These are phyloP conservation scores for Oncorhynchus gorbuscha DNA, from an alignment of 2,113 vertebrate genomes.

Conservation along the genomic window DNA sequence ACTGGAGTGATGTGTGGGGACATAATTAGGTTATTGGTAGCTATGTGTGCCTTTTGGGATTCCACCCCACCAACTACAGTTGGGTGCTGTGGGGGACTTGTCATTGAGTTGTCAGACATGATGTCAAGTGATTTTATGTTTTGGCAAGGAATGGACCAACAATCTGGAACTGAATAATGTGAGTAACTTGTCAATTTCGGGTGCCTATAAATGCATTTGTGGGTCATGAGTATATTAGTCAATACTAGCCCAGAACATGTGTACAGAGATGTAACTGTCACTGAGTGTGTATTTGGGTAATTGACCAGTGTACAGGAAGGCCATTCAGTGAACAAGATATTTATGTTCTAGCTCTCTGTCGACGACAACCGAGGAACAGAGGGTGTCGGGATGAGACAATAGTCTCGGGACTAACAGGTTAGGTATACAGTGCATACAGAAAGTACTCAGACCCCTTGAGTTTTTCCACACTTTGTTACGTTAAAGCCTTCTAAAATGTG, in stretches of 20 bases:
- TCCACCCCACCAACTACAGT: slow-evolving; percentile 11
- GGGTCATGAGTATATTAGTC: background rate
- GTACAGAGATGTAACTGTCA: background rate
- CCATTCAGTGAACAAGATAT: background rate
- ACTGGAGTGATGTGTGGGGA: slow-evolving; percentile 62
- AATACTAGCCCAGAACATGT: background rate
- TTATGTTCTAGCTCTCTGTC: too few relatives aligned
- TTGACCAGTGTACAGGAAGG: background rate
- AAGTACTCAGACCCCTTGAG: too few relatives aligned
- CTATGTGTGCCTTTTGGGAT: slow-evolving; percentile 57
- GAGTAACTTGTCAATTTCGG: background rate
- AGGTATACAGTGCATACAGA: too few relatives aligned
- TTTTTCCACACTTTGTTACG: too few relatives aligned
- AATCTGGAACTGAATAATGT: background rate
- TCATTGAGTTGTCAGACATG: background rate
- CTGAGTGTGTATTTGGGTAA: background rate
- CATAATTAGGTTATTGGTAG: slow-evolving; percentile 67
- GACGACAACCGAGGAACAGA: background rate
- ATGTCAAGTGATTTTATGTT: background rate
- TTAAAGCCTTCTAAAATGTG: too few relatives aligned
- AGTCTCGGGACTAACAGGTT: background rate
- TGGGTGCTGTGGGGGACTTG: background rate
- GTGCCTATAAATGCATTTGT: background rate
- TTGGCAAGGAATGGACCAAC: background rate
- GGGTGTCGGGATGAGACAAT: background rate